Base-by-base conservation (phyloP, 2,797 vertebrate genomes). In the Gymnothorax javanicus region DNA sequence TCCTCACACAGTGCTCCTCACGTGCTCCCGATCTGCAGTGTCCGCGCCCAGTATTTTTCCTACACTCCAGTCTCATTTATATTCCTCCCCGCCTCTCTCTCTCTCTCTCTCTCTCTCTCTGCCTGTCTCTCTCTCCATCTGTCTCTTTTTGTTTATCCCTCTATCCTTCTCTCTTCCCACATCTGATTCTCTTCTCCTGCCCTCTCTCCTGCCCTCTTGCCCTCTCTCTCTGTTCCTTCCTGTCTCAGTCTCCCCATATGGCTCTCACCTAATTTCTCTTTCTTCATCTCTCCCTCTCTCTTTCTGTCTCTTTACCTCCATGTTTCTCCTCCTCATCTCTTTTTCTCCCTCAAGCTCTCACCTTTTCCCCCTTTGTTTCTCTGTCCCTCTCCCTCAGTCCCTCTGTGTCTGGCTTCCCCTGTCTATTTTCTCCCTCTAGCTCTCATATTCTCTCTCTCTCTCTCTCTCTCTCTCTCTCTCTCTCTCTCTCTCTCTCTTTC, bases 21-120 rank as follows among this genome's bases (percentile, higher is more conserved):
- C 93, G 87, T 91, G 92, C 86, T 94, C 92, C 91, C 91, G 92
- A 93, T 93, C 92, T 91, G 93, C 93, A 94, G 90, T 93, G 83
- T 82, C 87, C 88, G 92, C 92, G 89, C 89, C 89, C 94, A 94
- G 95, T 96, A 95, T 93, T 95, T 96, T 95, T 95, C 94, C 94
- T 94, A 92, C 90, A 88, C 92, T 92, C 91, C 85, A 60, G 82
- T 91, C 93, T 94, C 92, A 93, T 94, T 94, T 93, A 91, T 93
- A 93, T 94, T 93, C 93, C 91, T 84, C 93, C 91, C 88, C 90
- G 91, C 50, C 82, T 71, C 67, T 82, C 88, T 20, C 52, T 87
- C 86, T 84, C 57, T 57, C 52, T 79, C 8, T 62, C 82, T 52
- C 60, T 69, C 23, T 87, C 91, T 87, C 88, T 89, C 88, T 86